Base-by-base conservation (phyloP, 2,888 invertebrate genomes). In the Zaprionus lineosus region DNA sequence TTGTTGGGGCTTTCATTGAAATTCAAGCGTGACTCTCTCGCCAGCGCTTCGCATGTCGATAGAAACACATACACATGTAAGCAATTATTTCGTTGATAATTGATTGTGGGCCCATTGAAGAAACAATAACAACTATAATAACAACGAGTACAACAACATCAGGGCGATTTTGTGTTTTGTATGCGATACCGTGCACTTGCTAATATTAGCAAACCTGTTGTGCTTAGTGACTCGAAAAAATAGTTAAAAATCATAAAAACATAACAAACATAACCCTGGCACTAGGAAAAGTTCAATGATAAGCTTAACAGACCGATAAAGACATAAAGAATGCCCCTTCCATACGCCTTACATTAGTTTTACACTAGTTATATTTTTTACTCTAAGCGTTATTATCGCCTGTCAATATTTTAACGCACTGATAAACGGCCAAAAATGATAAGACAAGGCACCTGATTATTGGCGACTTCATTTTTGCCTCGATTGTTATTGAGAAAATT, bases 11-110 rank as follows among this genome's bases (percentile, higher is more conserved):
- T 64, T 66, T 55, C 71, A 85, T 79, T 83, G 79, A 71, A 78
- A 68, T 53, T 47, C 39, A 74, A 82, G 85, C 83, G 78, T 74
- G 85, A 82, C 84, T 84, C 79, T 72, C 37, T 51, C 60, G 77
- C 58, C 60, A 59, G 57, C 19, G 72, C 65, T 84, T 86, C 85
- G 64, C 86, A 85, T 69, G 84, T 66, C 83, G 83, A 72, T 72
- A 40, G 15, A 12, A 8, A 36, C 16, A 33, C 21, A 28, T 9
- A 33, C 34, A 36, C 24, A 53, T 74, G 64, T 53, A 65, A 66
- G 66, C 63, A 86, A 83, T 86, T 86, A 86, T 79, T 79, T 65
- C 47, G 63, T 68, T 67, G 82, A 83, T 83, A 83, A 83, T 83
- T 83, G 74, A 18, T 39, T 39, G 36, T 52, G n/a, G 9, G 43